phyloP scores from a whole-genome alignment of 2,113 vertebrate genomes.

The Cyanocitta stelleri region DNA sequence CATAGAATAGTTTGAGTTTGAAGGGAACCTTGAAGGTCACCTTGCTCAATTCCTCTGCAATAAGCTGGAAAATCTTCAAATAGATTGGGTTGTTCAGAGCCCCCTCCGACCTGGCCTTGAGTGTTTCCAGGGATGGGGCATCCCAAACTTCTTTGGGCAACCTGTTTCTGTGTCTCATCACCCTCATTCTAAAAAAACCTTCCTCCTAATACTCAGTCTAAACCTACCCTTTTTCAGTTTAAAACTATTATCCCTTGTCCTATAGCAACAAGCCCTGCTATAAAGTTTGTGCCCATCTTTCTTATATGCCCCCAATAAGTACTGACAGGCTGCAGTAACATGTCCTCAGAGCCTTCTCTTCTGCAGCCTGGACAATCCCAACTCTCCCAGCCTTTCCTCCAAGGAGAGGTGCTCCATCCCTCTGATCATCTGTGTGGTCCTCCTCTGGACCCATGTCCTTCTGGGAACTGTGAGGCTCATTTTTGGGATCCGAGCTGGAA shows the following conservation, averaged over 20 bases:
- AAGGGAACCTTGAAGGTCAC: background rate
- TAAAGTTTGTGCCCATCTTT: background rate
- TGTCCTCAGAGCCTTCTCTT: background rate
- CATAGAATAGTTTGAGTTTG: background rate
- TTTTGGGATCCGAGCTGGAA: background rate
- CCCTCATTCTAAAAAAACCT: background rate
- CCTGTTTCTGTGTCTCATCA: background rate
- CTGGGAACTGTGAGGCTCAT: background rate
- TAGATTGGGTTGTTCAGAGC: background rate
- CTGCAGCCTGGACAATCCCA: background rate
- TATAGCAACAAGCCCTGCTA: background rate
- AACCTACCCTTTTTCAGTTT: background rate
- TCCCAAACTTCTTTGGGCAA: background rate
- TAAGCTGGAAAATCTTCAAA: background rate
- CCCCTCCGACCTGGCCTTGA: background rate
- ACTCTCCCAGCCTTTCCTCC: background rate
- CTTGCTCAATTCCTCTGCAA: background rate
- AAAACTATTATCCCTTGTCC: background rate
- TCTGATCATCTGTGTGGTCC: background rate
- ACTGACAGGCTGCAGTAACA: rapidly evolving
- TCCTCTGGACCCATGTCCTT: background rate
- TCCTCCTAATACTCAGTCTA: background rate
- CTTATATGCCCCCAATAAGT: background rate
- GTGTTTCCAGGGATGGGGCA: rapidly evolving
- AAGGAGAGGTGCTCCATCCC: background rate